A percentile compares a stretch with the other conserved stretches of the same genome.
Conservation (phyloP, 92 coral and sea anemone species). For the Umimayanthus kanabou region DNA sequence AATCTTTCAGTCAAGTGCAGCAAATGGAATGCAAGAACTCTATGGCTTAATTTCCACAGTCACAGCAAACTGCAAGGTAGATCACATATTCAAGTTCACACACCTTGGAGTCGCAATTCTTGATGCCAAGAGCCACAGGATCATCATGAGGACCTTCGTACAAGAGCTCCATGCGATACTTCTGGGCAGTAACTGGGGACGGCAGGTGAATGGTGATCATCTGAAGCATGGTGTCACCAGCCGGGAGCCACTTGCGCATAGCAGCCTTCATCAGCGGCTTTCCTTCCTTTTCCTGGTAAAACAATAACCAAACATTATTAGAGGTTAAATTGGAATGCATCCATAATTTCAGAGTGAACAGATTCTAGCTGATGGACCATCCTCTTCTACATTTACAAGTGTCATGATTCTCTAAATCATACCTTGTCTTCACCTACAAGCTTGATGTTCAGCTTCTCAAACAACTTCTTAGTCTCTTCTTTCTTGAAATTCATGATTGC, state of each 20-base stretch:
- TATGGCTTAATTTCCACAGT: too few relatives aligned
- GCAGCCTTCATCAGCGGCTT: constrained; percentile 83
- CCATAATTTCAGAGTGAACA: too few relatives aligned
- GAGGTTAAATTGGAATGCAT: too few relatives aligned
- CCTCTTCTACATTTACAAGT: too few relatives aligned
- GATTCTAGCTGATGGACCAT: too few relatives aligned
- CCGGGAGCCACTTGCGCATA: constrained; percentile 95
- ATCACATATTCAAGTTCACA: neutral
- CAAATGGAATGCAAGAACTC: too few relatives aligned
- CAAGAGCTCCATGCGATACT: constrained; percentile 93
- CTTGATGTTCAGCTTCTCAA: constrained; percentile 76
- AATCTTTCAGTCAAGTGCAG: too few relatives aligned
- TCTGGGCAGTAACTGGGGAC: constrained; percentile 95
- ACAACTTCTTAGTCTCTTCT: constrained; percentile 63
- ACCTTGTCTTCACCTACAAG: constrained; percentile 74
- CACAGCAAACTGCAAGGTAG: too few relatives aligned
- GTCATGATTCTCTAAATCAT: neutral
- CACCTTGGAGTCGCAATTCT: constrained; percentile 84
- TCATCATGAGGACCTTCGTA: constrained; percentile 98
- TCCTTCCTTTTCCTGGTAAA: constrained; percentile 72
- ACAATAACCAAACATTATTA: neutral
- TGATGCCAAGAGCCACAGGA: constrained; percentile 85
- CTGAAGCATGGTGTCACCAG: constrained; percentile 95
- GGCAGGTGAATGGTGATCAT: constrained; percentile 99
- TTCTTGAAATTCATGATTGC: constrained; percentile 94